Evolutionary conservation across 2,888 invertebrate genomes (phyloP), one percentile per base, ranked within the genome.

Genomic region (Rotaria sp.): DNA sequence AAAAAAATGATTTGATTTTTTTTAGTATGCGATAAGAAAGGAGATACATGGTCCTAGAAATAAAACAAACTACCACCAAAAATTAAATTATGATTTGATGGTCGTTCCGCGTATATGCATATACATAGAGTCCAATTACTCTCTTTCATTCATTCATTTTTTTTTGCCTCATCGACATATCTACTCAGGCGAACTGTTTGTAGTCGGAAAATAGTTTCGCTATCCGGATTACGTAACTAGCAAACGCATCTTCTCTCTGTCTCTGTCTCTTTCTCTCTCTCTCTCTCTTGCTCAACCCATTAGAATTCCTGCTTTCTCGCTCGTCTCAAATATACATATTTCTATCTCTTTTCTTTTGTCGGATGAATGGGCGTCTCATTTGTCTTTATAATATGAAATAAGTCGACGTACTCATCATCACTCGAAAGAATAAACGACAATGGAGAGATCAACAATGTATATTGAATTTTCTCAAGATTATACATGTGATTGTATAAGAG

Each of bases 11-110:
- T 35, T 67, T 67, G 4, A 15, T 35, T 35, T 67, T 67, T 67
- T 35, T 67, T 30, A 30, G 35, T 21, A 67, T 35, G 7, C 8
- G 18, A 5, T 67, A 35, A 67, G 35, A 35, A 67, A 30, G 67
- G 4, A 35, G 67, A 35, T 67, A 38, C 35, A 38, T 35, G 10
- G 35, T 35, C 18, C 35, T 67, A 35, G 35, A 21, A 38, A 67
- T 67, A 67, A 30, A 67, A 13, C 35, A 38, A 35, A 38, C 35
- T 35, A 67, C 35, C 35, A 67, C 1, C 35, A n/a, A 30, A 67
- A 67, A 67, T 67, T 38, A 67, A 67, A 67, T 67, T 67, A 67
- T 35, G 67, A 67, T 67, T 67, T 67, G 67, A 67, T 67, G 67
- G 35, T 67, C 67, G 67, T 67, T 67, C 67, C 67, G 67, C 67